Conservation (phyloP, 2,797 vertebrate genomes). For the Oreochromis mossambicus region DNA sequence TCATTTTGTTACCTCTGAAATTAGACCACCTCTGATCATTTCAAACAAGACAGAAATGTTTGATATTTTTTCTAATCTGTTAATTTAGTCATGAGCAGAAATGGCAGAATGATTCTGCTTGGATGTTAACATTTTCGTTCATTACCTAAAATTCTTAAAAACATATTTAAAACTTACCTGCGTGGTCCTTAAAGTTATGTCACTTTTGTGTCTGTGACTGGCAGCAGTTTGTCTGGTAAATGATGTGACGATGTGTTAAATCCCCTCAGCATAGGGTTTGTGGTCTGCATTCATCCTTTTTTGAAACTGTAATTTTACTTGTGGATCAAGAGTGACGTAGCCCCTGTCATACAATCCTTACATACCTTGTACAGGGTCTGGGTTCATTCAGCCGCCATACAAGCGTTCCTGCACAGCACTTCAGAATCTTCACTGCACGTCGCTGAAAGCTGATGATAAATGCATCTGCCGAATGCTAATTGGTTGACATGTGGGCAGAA, state of each 20-base stretch:
- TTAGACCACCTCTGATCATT: neutral
- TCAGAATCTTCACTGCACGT: neutral
- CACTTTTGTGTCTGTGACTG: neutral
- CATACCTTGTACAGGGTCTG: neutral
- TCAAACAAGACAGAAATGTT: neutral
- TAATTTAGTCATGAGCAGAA: accelerated
- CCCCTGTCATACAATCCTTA: accelerated
- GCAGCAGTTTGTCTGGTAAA: neutral
- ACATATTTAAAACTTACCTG: neutral
- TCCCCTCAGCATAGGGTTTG: neutral
- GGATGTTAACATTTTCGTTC: accelerated
- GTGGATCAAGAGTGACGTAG: neutral
- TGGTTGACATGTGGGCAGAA: neutral
- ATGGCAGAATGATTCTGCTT: neutral
- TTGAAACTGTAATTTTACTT: neutral
- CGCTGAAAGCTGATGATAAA: neutral
- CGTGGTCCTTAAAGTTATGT: accelerated
- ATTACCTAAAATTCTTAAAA: accelerated
- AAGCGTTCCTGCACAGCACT: neutral
- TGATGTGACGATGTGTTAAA: neutral
- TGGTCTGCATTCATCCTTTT: neutral
- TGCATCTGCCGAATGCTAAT: neutral
- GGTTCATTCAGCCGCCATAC: neutral
- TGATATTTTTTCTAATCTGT: neutral
- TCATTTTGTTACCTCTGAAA: neutral